Base-by-base conservation (phyloP, 2,888 invertebrate genomes). In the Campopleginae sp. region DNA sequence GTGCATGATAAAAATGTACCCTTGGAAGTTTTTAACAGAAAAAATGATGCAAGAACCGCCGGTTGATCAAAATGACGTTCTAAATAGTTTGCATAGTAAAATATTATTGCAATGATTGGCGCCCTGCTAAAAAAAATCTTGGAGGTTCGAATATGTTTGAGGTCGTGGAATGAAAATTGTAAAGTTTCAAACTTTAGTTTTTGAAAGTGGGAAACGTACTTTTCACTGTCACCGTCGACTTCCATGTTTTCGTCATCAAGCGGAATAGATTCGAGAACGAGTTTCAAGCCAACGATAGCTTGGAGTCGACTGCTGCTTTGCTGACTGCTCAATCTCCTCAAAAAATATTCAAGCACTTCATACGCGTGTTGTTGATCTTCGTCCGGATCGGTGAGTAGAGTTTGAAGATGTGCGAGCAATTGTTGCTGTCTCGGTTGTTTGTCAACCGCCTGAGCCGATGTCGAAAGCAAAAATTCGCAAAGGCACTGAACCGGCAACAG, bases 401-500 rank as follows among this genome's bases (percentile, higher is more conserved):
- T 94, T 89, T 96, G 95, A 66, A 97, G 94, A 91, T 97, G 96
- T 0, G 94, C 94, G 80, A 96, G 89, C 33, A 98, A 94, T 93
- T 98, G 98, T 8, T 97, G 96, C 87, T 97, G 96, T 79, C 97
- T 96, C n/a, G 96, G 95, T 90, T 96, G 96, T 88, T 96, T 96
- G 85, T 95, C 95, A 2, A 95, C 95, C 0, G 95, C 94, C 87
- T 96, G 96, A 51, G 96, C 91, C 78, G 95, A 95, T 17, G 94
- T 93, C 85, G 96, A 96, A 1, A 98, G 95, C 71, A 99, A 95
- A 94, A 99, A 99, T 94, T 99, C 99, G 94, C 99, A 99, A 71
- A 99, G 95, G 92, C 99, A 99, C 92, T 99, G 99, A n/a, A 99
- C 98, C 0, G 99, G 99, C 27, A 99, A 94, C 89, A 98, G 97